phyloP scores from a whole-genome alignment of 2,888 invertebrate genomes.

The Rhamphomyia laevipes region DNA sequence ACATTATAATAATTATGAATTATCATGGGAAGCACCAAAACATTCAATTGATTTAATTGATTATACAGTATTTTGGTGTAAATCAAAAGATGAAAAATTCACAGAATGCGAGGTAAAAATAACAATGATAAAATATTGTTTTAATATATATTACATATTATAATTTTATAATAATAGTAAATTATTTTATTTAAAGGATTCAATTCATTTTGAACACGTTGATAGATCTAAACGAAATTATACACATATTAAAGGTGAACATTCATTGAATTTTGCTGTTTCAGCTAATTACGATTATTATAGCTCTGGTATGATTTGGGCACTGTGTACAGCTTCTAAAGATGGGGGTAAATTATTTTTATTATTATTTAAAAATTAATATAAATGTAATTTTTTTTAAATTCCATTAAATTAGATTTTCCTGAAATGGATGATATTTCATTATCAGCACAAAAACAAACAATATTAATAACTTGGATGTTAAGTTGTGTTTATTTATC shows the following conservation, averaged over 20 bases:
- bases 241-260: conserved; percentile 39
- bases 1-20: conserved; percentile 56
- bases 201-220: conserved; percentile 48
- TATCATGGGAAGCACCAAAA: conserved; percentile 58
- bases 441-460: conserved; percentile 18
- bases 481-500: conserved; percentile 65
- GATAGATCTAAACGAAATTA: conserved; percentile 23
- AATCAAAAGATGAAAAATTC: conserved; percentile 42
- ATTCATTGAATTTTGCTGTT: conserved; percentile 60
- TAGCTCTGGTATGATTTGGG: conserved; percentile 81
- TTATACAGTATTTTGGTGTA: conserved; percentile 77
- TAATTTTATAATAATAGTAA: too few species aligned
- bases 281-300: conserved; percentile 56
- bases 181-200: conserved; percentile 39
- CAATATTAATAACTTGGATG: conserved; percentile 60
- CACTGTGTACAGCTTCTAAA: conserved; percentile 44
- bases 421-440: conserved; percentile 22
- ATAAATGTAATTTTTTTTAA: too few species aligned
- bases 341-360: conserved; percentile 13
- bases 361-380: too few species aligned
- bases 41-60: conserved; percentile 39
- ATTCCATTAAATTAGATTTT: conserved; percentile 26
- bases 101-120: conserved; percentile 46
- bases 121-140: neutral
- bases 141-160: too few species aligned